These are phyloP conservation scores for Peromyscus maniculatus DNA, from an alignment of 2,113 vertebrate species.

Conservation along the genomic window DNA sequence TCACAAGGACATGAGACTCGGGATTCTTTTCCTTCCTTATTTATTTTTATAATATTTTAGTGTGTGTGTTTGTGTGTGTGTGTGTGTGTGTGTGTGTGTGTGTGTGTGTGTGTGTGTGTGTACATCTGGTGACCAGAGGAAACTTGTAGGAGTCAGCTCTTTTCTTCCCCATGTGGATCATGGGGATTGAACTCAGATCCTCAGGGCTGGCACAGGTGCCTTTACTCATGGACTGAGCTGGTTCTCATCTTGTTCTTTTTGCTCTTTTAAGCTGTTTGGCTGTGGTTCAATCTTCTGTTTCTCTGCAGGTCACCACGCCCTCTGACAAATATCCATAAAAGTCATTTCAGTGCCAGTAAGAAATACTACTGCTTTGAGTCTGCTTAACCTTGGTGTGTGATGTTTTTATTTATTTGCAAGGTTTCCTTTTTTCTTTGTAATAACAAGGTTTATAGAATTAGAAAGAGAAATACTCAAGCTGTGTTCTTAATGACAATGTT, in stretches of 20 bases:
- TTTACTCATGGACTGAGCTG: neutral
- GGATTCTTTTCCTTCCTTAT: neutral
- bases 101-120: too few species aligned
- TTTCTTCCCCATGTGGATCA: neutral
- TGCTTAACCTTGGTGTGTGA: neutral
- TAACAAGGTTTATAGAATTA: neutral
- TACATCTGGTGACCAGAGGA: neutral
- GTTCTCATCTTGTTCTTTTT: neutral
- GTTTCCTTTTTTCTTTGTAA: neutral
- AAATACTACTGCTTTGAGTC: neutral
- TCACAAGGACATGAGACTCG: neutral
- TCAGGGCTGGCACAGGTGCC: neutral
- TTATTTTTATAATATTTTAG: neutral
- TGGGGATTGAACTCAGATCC: neutral
- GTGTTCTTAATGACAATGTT: neutral
- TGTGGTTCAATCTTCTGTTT: neutral
- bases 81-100: neutral
- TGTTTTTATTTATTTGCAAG: neutral
- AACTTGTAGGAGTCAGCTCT: neutral
- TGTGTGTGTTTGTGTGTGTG: neutral
- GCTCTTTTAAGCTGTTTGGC: neutral
- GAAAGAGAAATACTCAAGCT: neutral
- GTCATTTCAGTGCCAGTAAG: neutral
- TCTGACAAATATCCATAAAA: neutral
- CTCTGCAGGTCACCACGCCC: neutral